Evolutionary conservation across 2,113 vertebrate species (phyloP), one percentile per base, ranked within the genome.

Genomic region (Pycnonotus jocosus): DNA sequence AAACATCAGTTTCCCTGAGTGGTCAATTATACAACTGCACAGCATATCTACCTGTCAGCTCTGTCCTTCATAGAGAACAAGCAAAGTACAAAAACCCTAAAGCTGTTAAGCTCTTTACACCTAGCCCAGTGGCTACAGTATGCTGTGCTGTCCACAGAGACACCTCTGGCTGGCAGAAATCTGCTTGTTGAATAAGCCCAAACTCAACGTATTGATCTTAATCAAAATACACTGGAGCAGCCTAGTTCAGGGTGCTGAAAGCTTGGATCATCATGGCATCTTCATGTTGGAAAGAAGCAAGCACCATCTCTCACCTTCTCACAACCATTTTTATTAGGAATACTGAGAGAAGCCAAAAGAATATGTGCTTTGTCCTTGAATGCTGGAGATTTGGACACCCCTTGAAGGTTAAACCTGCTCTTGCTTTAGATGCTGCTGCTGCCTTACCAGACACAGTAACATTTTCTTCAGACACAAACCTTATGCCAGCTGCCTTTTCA

Each of bases 401-500:
- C 56, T 56, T 57, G 30, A 83, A 89, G 48, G 60, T 68, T 47
- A 71, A 90, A 27, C 37, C 44, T 62, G 45, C 33, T 70, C 68
- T 72, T 83, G 20, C 66, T 92, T 78, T 66, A 78, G 68, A 12
- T 54, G 42, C 35, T 81, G 64, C 65, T 7, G 1, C 31, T 16
- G 31, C 37, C 61, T 40, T 56, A 79, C 25, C 48, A 91, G 77
- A 47, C 51, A 37, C 35, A 6, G 31, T 22, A 87, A 79, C 12
- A 28, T 86, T 27, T 92, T 38, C 61, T 81, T 58, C 61, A 92
- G 89, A 91, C 56, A 81, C 25, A 93, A 79, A 82, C 66, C 81
- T 84, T 61, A 87, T 31, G 53, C 42, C 89, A 89, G 78, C 24
- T 90, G 86, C 54, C 81, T 91, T 95, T 89, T 84, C 73, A 91